Evolutionary conservation across 2,888 invertebrate genomes (phyloP).

Genomic region (Sclerodermus sp.): DNA sequence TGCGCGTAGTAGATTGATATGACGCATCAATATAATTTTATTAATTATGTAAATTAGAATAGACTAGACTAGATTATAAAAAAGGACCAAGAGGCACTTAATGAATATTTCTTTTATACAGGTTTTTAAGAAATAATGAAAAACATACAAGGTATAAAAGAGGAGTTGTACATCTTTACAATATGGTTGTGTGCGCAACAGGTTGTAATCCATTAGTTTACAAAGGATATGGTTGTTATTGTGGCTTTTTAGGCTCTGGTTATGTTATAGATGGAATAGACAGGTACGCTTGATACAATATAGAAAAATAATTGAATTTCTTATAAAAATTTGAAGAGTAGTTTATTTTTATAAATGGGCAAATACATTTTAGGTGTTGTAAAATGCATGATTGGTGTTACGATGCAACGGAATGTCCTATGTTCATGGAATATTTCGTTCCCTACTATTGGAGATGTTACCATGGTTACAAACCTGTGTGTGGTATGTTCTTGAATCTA

Average conservation of each 20-base stretch:
- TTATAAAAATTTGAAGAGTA: not conserved
- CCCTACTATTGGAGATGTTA: constrained; percentile 89
- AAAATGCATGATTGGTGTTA: constrained; percentile 86
- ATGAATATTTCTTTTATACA: not conserved
- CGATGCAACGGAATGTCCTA: constrained; percentile 74
- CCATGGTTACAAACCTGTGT: constrained; percentile 71
- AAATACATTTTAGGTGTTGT: constrained; percentile 64
- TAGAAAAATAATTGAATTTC: not conserved
- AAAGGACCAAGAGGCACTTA: too few species aligned
- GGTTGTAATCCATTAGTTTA: constrained; percentile 81
- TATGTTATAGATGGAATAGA: constrained; percentile 80
- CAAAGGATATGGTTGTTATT: constrained; percentile 89
- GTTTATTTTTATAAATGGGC: not conserved
- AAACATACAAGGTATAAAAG: constrained; percentile 64
- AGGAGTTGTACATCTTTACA: constrained; percentile 78
- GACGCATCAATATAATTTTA: too few species aligned
- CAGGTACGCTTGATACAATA: constrained; percentile 61
- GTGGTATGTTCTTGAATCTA: constrained; percentile 63
- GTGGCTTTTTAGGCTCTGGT: constrained; percentile 83
- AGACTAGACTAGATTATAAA: too few species aligned
- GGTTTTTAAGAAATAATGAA: not conserved
- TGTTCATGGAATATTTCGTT: constrained; percentile 80
- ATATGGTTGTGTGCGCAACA: constrained; percentile 83
- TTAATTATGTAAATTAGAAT: not conserved
- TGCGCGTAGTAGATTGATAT: too few species aligned